Base-by-base conservation (phyloP, 2,113 vertebrate genomes). In the Nibea coibor region DNA sequence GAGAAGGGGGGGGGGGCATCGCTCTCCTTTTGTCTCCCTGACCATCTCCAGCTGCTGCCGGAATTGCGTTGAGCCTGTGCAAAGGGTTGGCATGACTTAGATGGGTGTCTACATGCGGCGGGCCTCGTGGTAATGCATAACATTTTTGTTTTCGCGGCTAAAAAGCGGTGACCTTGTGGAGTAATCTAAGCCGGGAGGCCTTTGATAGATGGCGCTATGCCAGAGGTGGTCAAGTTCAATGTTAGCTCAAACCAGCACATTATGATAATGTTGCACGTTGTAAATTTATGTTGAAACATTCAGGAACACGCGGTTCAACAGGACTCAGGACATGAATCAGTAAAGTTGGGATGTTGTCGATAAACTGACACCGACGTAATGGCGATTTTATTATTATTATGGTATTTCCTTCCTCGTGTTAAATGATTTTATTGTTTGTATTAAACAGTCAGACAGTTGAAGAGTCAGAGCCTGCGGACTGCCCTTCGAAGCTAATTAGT, bases 81-180 rank as follows among this genome's bases (percentile, higher is more conserved):
- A 84, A 31, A 31, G 71, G 75, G 39, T 82, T 71, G 47, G 47
- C 45, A 6, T 54, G 67, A 67, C 87, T 84, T 76, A 81, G 83
- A 80, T 53, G 54, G 35, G 75, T 76, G 66, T 84, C 81, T 74
- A 64, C 75, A 22, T 64, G 6, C 24, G 9, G 50, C 69, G 5
- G 10, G 15, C 19, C 76, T 77, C 26, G 72, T 4, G 28, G 62
- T 11, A 68, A 76, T 62, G 70, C 72, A 47, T 71, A 78, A 73
- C 68, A 64, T 81, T 70, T 75, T 35, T 43, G 53, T 69, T 54
- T 47, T 71, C 28, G 56, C 11, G 9, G 24, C 10, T 11, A 62
- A 68, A 69, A 63, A 72, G 35, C 20, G 9, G 11, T 43, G 67
- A 85, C 88, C 86, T 89, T 89, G 80, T 42, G 26, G 70, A 69